Evolutionary conservation across 2,797 vertebrate genomes (phyloP).

Genomic region (Molossus molossus): DNA sequence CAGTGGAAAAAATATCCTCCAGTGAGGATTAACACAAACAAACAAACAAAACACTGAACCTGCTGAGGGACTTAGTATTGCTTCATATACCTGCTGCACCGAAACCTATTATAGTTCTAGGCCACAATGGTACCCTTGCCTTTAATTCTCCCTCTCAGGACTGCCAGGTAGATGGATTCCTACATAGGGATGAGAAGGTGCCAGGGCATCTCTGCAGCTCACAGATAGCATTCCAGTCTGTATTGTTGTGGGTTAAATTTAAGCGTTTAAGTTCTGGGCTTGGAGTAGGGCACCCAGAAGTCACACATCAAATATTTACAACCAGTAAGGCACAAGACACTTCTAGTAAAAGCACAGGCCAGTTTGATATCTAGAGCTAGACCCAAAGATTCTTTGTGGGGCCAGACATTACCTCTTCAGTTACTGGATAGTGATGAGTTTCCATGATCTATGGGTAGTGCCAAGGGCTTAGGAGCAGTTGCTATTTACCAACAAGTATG

Average conservation of each 20-base stretch:
- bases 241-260: not conserved
- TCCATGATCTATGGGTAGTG: not conserved
- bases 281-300: not conserved
- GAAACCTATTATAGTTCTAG: not conserved
- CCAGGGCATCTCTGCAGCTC: not conserved
- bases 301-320: not conserved
- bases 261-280: not conserved
- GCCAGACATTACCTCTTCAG: not conserved
- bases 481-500: not conserved
- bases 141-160: not conserved
- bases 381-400: not conserved
- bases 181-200: not conserved
- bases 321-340: not conserved
- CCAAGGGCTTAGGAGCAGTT: not conserved
- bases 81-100: not conserved
- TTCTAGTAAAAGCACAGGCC: not conserved
- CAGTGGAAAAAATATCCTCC: too few species aligned
- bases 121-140: accelerated
- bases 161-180: not conserved
- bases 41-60: not conserved
- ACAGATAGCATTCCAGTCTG: not conserved
- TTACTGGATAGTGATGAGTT: not conserved
- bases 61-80: not conserved
- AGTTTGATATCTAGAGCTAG: not conserved
- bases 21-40: too few species aligned